Evolutionary conservation across 2,113 vertebrate genomes (phyloP).

Genomic region (Alces alces): DNA sequence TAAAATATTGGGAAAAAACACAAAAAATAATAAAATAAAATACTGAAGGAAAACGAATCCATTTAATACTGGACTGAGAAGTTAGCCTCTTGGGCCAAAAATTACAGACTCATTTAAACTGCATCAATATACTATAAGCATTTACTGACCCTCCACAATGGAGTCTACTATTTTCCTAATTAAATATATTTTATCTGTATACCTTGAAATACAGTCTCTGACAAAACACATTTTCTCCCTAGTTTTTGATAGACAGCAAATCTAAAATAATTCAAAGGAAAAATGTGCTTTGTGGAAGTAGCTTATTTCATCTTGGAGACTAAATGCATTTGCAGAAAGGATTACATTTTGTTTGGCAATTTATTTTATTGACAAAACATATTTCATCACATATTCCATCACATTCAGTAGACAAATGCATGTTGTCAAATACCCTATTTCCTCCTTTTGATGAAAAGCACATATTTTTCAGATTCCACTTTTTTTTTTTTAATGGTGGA

Average conservation of each 20-base stretch:
- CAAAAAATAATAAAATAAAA: not conserved
- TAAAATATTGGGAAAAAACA: not conserved
- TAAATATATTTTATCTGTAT: conserved; percentile 68
- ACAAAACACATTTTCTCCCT: conserved; percentile 67
- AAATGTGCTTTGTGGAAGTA: conserved; percentile 73
- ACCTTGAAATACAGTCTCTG: conserved; percentile 64
- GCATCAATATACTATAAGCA: conserved; percentile 17
- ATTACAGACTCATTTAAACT: conserved; percentile 7
- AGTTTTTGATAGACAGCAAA: conserved; percentile 79
- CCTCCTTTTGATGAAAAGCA: conserved; percentile 75
- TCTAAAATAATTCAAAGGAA: conserved; percentile 80
- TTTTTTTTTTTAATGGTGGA: conserved; percentile 53
- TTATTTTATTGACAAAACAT: conserved; percentile 85
- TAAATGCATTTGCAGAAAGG: conserved; percentile 80
- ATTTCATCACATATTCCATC: conserved; percentile 82
- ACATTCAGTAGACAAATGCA: conserved; percentile 83
- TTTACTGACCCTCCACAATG: not conserved
- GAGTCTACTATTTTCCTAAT: conserved; percentile 45
- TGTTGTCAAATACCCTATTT: conserved; percentile 81
- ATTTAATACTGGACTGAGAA: not conserved
- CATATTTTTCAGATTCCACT: conserved; percentile 69
- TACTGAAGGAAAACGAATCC: not conserved
- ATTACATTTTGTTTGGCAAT: conserved; percentile 84
- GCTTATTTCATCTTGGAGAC: conserved; percentile 78
- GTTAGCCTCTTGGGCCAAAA: not conserved